Conservation (phyloP, 2,888 invertebrate species). For the Callyntrura guangdongensis region DNA sequence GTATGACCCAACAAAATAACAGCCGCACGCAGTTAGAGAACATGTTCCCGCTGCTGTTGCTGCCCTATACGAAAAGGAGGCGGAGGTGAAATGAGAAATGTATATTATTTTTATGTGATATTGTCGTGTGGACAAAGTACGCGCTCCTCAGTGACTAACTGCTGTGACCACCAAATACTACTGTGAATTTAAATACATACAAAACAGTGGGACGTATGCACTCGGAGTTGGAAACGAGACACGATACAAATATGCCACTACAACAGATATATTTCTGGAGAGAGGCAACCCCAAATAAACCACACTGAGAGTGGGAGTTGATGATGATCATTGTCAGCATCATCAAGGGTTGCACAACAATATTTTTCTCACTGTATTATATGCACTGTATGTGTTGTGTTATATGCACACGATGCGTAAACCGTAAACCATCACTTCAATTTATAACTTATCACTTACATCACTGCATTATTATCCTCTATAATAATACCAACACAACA, state of each 20-base stretch:
- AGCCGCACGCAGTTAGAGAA: not conserved
- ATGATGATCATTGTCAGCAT: constrained; percentile 44
- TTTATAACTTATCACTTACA: constrained; percentile 72
- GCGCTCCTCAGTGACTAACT: constrained; percentile 50
- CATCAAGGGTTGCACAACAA: constrained; percentile 42
- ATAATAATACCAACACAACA: constrained; percentile 51
- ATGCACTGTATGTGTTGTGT: not conserved
- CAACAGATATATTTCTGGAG: not conserved
- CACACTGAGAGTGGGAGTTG: constrained; percentile 31
- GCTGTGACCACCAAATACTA: constrained; percentile 62
- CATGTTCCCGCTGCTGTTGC: not conserved
- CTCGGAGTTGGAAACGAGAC: not conserved
- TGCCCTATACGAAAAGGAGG: constrained; percentile 27
- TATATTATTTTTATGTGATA: constrained; percentile 50
- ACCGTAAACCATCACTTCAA: constrained; percentile 59
- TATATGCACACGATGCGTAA: constrained; percentile 7
- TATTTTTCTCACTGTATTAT: constrained; percentile 51
- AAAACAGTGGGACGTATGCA: constrained; percentile 20
- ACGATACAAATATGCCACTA: not conserved
- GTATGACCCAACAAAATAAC: too few relatives aligned
- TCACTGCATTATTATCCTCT: constrained; percentile 64
- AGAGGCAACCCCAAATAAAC: not conserved
- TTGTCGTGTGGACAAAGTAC: constrained; percentile 67
- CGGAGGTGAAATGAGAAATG: constrained; percentile 55
- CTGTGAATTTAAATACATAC: constrained; percentile 60